Conservation (phyloP, 2,888 invertebrate genomes). For the Morpho deidamia region DNA sequence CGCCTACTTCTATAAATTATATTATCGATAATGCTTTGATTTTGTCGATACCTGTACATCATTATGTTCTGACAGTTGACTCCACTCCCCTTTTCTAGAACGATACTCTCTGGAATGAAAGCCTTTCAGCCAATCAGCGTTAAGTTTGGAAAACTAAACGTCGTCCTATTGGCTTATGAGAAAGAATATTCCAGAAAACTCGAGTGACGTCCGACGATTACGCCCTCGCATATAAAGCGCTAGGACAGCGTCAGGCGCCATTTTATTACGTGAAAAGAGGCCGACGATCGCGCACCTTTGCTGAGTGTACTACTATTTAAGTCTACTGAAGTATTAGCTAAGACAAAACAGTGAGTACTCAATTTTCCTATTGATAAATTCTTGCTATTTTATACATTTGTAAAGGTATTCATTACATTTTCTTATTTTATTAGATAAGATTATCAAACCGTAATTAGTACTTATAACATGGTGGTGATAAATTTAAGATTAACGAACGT, state of each 20-base stretch:
- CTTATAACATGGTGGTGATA: too few relatives aligned
- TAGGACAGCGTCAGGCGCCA: conserved; percentile 40
- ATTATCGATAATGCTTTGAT: background rate
- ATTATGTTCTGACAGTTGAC: conserved; percentile 30
- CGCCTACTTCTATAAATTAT: too few relatives aligned
- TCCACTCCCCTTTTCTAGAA: background rate
- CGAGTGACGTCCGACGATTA: conserved; percentile 58
- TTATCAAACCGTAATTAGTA: background rate
- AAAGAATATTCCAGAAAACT: conserved; percentile 67
- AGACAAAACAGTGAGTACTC: conserved; percentile 53
- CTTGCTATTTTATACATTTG: conserved; percentile 1
- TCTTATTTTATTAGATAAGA: background rate
- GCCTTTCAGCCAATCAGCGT: conserved; percentile 47
- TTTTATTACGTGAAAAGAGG: conserved; percentile 65
- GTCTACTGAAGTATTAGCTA: conserved; percentile 41
- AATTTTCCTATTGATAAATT: conserved; percentile 6
- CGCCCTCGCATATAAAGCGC: conserved; percentile 44
- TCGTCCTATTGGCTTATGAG: conserved; percentile 44
- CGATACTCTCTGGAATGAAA: conserved; percentile 20
- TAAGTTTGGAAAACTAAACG: conserved; percentile 28
- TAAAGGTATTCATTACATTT: background rate
- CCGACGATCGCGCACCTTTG: conserved; percentile 74
- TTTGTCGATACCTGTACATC: conserved; percentile 22
- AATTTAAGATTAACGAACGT: too few relatives aligned
- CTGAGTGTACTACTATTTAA: conserved; percentile 60